These are phyloP conservation scores for Cygnus atratus DNA, from an alignment of 2,113 vertebrate species.

Conservation along the genomic window DNA sequence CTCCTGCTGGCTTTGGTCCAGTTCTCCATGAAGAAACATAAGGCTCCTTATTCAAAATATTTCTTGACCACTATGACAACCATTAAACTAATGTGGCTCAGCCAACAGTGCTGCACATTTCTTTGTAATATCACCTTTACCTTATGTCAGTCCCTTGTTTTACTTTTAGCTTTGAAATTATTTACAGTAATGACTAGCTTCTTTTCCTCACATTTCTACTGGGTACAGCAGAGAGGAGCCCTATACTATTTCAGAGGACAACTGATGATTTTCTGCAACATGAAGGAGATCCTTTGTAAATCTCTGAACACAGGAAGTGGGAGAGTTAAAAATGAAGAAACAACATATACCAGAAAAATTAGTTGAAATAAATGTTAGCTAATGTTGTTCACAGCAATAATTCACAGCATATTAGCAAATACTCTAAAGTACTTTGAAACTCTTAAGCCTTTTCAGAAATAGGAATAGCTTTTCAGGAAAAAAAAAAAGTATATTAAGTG, in stretches of 20 bases:
- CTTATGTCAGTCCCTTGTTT: not conserved
- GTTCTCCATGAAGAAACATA: not conserved
- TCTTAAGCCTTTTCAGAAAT: not conserved
- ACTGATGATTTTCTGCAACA: not conserved
- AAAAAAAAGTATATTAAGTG: conserved; percentile 1
- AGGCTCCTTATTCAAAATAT: not conserved
- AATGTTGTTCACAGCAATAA: not conserved
- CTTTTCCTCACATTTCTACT: not conserved
- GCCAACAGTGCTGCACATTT: not conserved
- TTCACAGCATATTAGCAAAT: conserved; percentile 25
- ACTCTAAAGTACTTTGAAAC: conserved; percentile 4
- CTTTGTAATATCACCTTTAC: not conserved
- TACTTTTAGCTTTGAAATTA: not conserved
- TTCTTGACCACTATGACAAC: not conserved
- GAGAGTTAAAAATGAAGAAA: not conserved
- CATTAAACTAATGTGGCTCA: not conserved
- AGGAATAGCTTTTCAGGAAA: conserved; percentile 6
- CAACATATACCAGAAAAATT: not conserved
- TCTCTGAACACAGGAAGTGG: not conserved
- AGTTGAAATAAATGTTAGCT: not conserved
- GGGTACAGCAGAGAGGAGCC: not conserved
- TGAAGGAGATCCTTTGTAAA: not conserved
- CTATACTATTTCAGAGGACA: not conserved
- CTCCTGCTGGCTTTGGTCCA: not conserved
- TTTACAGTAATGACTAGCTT: not conserved